phyloP scores from a whole-genome alignment of 2,797 vertebrate species.

The Nothura maculosa region DNA sequence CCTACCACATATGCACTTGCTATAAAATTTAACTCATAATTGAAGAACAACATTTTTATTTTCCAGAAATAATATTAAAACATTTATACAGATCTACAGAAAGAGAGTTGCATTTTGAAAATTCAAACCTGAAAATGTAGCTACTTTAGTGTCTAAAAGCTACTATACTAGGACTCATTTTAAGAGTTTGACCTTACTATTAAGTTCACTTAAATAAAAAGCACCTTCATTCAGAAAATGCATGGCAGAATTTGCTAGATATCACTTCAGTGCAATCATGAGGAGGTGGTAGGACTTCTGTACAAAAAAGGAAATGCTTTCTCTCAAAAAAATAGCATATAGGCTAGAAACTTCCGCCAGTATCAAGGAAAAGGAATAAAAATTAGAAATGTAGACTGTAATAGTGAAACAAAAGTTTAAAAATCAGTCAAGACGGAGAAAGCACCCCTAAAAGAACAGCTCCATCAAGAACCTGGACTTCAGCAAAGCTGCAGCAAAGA shows the following conservation, averaged over 20 bases:
- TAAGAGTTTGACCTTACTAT: background rate
- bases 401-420: background rate
- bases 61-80: background rate
- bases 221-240: background rate
- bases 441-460: background rate
- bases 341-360: background rate
- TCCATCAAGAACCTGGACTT: background rate
- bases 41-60: fast-evolving
- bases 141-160: background rate
- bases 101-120: background rate
- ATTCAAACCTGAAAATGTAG: fast-evolving
- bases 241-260: background rate
- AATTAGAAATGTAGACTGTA: background rate
- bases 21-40: background rate
- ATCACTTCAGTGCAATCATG: background rate
- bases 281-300: background rate
- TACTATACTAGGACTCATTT: background rate
- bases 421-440: background rate
- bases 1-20: background rate
- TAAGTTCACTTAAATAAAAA: background rate
- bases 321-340: background rate
- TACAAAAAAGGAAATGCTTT: background rate
- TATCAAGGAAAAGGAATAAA: background rate
- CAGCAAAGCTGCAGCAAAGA: background rate
- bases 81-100: background rate